A percentile compares a stretch with the other conserved stretches of the same genome.
phyloP scores from a whole-genome alignment of 2,888 invertebrate species.

The Phyllotreta striolata region DNA sequence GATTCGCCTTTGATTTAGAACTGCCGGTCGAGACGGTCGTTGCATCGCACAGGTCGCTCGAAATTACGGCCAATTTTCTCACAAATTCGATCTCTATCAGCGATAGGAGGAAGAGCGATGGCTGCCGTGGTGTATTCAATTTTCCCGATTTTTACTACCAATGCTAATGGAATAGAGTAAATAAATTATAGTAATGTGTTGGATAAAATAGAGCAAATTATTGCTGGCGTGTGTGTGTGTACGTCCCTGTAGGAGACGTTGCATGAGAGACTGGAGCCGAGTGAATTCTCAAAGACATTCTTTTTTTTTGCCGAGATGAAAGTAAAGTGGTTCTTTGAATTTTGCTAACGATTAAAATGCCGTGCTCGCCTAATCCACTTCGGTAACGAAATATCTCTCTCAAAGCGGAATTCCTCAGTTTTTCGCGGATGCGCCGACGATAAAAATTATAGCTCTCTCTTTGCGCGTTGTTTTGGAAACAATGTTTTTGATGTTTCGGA shows the following conservation, averaged over 20 bases:
- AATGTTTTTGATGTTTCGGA: too few relatives aligned
- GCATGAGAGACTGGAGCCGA: constrained; percentile 11
- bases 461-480: too few relatives aligned
- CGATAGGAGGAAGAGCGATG: constrained; percentile 17
- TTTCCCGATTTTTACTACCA: too few relatives aligned
- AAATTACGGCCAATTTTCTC: constrained; percentile 28
- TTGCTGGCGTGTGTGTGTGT: too few relatives aligned
- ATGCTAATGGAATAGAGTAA: too few relatives aligned
- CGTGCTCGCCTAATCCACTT: too few relatives aligned
- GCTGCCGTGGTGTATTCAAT: neutral
- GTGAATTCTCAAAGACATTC: constrained; percentile 19
- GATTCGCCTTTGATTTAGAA: constrained; percentile 24
- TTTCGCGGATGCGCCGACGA: too few relatives aligned
- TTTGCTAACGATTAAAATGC: constrained; percentile 14
- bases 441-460: too few relatives aligned
- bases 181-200: neutral
- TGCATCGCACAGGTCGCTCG: constrained; percentile 17
- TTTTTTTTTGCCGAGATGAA: constrained; percentile 6
- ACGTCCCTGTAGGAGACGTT: too few relatives aligned
- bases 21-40: constrained; percentile 27
- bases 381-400: too few relatives aligned
- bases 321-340: constrained; percentile 1
- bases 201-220: too few relatives aligned
- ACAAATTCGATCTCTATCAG: constrained; percentile 26
- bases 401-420: too few relatives aligned